A percentile compares a stretch with the other conserved stretches of the same genome.
phyloP scores from a whole-genome alignment of 2,888 invertebrate species.

The Micropterix aruncella region DNA sequence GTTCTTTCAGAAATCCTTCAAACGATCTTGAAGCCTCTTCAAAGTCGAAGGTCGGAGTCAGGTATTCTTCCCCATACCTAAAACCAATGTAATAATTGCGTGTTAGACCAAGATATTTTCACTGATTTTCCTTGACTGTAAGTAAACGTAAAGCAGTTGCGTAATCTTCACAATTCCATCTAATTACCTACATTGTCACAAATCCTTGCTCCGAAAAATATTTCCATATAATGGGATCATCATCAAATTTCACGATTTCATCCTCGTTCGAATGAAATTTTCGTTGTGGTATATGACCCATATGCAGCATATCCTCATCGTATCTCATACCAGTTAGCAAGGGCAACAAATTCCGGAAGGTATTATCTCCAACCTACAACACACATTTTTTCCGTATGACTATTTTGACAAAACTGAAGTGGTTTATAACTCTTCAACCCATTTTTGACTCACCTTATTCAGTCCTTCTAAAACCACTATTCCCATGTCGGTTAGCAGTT shows the following conservation, averaged over 20 bases:
- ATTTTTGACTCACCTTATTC: no score
- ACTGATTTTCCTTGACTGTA: no score
- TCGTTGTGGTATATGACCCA: slow-evolving; percentile 5
- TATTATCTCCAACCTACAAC: slow-evolving; percentile 12
- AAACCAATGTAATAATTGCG: slow-evolving; percentile 2
- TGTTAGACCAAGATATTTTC: no score
- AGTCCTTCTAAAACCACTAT: slow-evolving; percentile 11
- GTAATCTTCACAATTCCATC: no score
- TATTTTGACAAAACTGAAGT: neutral
- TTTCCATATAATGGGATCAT: slow-evolving; percentile 12
- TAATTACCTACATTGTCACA: slow-evolving; percentile 10
- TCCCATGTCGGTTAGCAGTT: slow-evolving; percentile 6
- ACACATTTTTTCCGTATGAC: no score
- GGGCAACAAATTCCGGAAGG: slow-evolving; percentile 11
- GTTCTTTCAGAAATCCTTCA: slow-evolving; percentile 9
- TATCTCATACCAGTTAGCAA: slow-evolving; percentile 9
- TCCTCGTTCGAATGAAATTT: slow-evolving; percentile 8
- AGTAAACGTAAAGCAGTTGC: no score
- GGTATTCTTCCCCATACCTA: slow-evolving; percentile 11
- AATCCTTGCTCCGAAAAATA: slow-evolving; percentile 9
- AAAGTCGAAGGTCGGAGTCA: slow-evolving; percentile 9
- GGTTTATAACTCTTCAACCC: no score
- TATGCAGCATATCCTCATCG: slow-evolving; percentile 4
- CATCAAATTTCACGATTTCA: slow-evolving; percentile 9
- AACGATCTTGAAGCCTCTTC: slow-evolving; percentile 1